Evolutionary conservation across 2,888 invertebrate species (phyloP).

Genomic region (Cephus spinipes): DNA sequence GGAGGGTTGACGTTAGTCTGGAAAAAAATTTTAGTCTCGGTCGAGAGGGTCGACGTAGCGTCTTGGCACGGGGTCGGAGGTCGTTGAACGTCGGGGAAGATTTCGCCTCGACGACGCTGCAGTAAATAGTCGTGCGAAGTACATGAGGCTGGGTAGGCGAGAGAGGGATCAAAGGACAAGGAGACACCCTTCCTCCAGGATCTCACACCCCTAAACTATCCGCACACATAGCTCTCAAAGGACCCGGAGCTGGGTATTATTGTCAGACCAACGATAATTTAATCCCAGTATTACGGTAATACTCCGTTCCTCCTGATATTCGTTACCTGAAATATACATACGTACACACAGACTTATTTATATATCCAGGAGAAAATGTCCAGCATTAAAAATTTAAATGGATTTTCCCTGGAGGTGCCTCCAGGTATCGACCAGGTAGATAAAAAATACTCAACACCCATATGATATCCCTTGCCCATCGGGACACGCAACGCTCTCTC

Average conservation of each 20-base stretch:
- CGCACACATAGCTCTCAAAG: background rate
- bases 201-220: background rate
- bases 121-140: constrained; percentile 29
- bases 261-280: background rate
- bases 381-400: background rate
- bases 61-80: constrained; percentile 35
- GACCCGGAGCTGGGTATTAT: background rate
- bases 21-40: background rate
- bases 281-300: background rate
- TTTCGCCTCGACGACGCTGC: constrained; percentile 31
- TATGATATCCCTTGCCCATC: background rate
- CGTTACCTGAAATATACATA: background rate
- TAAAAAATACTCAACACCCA: background rate
- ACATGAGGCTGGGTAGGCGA: background rate
- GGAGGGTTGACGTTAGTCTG: constrained; percentile 25
- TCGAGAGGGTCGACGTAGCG: background rate
- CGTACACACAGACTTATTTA: too few species aligned
- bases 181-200: background rate
- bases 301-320: background rate
- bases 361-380: background rate
- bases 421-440: background rate
- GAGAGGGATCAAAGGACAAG: background rate
- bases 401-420: background rate
- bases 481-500: background rate
- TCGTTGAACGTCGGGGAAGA: constrained; percentile 40